Conservation (phyloP, 2,888 invertebrate species). For the Hypolimnas misippus region DNA sequence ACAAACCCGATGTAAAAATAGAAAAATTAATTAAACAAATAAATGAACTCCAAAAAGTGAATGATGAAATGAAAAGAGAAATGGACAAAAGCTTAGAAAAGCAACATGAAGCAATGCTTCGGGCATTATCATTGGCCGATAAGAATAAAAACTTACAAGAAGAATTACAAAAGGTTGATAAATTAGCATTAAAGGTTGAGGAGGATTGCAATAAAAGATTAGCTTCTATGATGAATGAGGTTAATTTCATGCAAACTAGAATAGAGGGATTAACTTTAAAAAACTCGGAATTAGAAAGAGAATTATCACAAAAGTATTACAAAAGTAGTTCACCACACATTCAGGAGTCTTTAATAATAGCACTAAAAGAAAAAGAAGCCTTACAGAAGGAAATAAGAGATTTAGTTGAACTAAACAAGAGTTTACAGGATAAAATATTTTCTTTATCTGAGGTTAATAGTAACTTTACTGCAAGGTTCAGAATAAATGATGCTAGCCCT, state of each 20-base stretch:
- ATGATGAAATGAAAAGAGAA: conserved; percentile 79
- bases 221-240: conserved; percentile 85
- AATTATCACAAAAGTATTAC: conserved; percentile 73
- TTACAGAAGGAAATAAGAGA: conserved; percentile 76
- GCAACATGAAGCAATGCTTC: conserved; percentile 92
- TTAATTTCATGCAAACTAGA: conserved; percentile 82
- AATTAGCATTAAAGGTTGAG: conserved; percentile 89
- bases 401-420: conserved; percentile 74
- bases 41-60: conserved; percentile 83
- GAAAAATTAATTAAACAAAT: conserved; percentile 84
- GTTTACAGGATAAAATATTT: conserved; percentile 74
- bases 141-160: conserved; percentile 88
- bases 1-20: conserved; percentile 81
- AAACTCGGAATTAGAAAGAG: conserved; percentile 81
- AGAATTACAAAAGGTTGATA: conserved; percentile 89
- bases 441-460: conserved; percentile 56
- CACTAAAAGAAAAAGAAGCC: conserved; percentile 69
- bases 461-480: conserved; percentile 45
- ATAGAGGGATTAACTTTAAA: conserved; percentile 74
- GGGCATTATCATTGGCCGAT: conserved; percentile 89
- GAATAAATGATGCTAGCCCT: conserved; percentile 48
- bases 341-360: conserved; percentile 57
- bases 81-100: conserved; percentile 84
- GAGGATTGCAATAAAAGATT: conserved; percentile 89
- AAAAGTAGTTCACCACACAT: conserved; percentile 50